Evolutionary conservation across 2,113 vertebrate genomes (phyloP), one percentile per base, ranked within the genome.

Genomic region (Porphyrio hochstetteri): DNA sequence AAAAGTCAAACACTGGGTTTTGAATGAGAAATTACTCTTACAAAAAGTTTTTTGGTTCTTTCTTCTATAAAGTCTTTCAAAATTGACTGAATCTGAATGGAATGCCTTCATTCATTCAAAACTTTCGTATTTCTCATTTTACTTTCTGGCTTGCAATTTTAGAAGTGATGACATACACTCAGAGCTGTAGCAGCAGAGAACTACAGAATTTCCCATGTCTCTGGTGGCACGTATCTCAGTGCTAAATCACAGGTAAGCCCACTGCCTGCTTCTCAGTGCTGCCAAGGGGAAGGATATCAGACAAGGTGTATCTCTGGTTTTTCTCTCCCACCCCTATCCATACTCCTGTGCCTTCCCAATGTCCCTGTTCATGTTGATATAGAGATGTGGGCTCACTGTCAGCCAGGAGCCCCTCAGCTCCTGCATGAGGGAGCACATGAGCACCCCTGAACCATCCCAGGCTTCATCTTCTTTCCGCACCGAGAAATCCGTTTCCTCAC

Each of bases 91-190:
- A 80, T 74, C 63, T 82, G 80, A 89, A 89, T 52, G 52, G 64
- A 95, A 96, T 68, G 42, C 29, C 82, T n/a, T 11, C 83, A 75
- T 92, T 96, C 86, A 89, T 92, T 97, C 69, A 89, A 92, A 95
- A 89, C 38, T 75, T 93, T 71, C 0, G 0, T 59, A 52, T 80
- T 70, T 80, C 50, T 70, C 24, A 0, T 63, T 86, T 92, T 65
- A 78, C 80, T 81, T 90, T 84, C 79, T 81, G 72, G 46, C 56
- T 78, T 88, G 64, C 61, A 63, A 7, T 71, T 93, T 96, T 88
- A 53, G 35, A 95, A 65, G 86, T 38, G 81, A 60, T 92, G 88
- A 92, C 80, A 75, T 46, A 35, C 10, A 25, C 48, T 81, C 2
- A 1, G 80, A 67, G 18, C 38, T 48, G 11, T 33, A 68, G 52